phyloP scores from a whole-genome alignment of 2,113 vertebrate species.

The Gopherus flavomarginatus region DNA sequence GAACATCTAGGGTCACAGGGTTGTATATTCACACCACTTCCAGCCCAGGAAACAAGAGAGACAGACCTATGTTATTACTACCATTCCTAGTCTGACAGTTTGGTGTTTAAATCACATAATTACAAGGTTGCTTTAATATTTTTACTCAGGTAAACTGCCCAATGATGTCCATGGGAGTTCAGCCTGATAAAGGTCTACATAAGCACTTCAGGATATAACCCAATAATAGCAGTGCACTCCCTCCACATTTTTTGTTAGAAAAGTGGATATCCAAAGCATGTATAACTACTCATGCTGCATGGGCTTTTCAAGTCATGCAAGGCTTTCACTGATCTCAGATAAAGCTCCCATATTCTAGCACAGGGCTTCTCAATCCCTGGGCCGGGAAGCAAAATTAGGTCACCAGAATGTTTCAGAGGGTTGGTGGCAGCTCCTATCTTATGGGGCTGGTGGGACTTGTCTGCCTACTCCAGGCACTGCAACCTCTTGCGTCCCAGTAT shows the following conservation, averaged over 20 bases:
- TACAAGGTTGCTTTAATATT: neutral
- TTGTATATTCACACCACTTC: neutral
- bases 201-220: neutral
- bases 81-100: neutral
- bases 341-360: neutral
- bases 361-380: too few relatives aligned
- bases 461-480: too few relatives aligned
- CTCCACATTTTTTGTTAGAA: too few relatives aligned
- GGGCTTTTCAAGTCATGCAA: too few relatives aligned
- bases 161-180: neutral
- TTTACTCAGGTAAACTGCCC: neutral
- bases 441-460: too few relatives aligned
- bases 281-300: too few relatives aligned
- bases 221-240: neutral
- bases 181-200: neutral
- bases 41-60: neutral
- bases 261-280: too few relatives aligned
- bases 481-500: too few relatives aligned
- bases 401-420: too few relatives aligned
- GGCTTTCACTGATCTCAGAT: neutral
- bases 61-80: neutral
- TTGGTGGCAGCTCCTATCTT: too few relatives aligned
- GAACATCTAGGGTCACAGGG: neutral
- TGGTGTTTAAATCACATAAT: neutral
- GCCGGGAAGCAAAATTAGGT: too few relatives aligned